Percentiles rank a stretch among this genome's conserved stretches.
Conservation (phyloP, 2,888 invertebrate genomes). For the Piscicola geometra region DNA sequence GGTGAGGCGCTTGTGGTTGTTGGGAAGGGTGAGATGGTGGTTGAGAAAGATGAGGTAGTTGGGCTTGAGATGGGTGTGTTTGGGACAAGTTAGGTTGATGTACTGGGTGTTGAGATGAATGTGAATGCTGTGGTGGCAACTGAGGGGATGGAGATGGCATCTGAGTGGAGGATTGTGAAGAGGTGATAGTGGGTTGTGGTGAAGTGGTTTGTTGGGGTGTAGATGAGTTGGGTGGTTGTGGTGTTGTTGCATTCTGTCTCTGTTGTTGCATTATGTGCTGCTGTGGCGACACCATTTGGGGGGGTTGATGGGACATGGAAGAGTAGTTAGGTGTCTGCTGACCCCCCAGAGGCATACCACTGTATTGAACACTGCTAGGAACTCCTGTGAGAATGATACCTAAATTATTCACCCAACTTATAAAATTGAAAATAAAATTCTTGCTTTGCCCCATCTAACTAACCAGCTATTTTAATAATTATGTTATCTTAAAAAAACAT, state of each 20-base stretch:
- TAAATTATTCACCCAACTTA: too few species aligned
- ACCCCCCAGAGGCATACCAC: too few species aligned
- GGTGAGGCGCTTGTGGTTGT: constrained; percentile 17
- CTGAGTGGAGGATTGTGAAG: not conserved
- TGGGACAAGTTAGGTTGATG: not conserved
- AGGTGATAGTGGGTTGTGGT: not conserved
- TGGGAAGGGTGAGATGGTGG: not conserved
- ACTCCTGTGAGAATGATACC: too few species aligned
- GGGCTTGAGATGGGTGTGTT: not conserved
- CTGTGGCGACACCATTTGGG: too few species aligned
- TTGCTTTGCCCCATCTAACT: too few species aligned
- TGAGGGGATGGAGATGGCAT: not conserved
- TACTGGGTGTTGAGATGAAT: not conserved
- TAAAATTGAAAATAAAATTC: too few species aligned
- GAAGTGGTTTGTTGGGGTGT: constrained; percentile 12
- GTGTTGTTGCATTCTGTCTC: not conserved
- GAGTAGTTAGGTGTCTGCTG: too few species aligned
- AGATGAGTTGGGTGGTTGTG: not conserved
- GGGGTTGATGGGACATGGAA: too few species aligned
- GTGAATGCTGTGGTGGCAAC: not conserved
- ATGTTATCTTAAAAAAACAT: too few species aligned
- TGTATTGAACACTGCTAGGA: too few species aligned
- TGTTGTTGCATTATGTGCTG: constrained; percentile 15
- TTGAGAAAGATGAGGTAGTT: not conserved
- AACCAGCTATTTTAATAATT: too few species aligned